These are phyloP conservation scores for Acrobasis suavella DNA, from an alignment of 2,888 invertebrate genomes.

Conservation along the genomic window DNA sequence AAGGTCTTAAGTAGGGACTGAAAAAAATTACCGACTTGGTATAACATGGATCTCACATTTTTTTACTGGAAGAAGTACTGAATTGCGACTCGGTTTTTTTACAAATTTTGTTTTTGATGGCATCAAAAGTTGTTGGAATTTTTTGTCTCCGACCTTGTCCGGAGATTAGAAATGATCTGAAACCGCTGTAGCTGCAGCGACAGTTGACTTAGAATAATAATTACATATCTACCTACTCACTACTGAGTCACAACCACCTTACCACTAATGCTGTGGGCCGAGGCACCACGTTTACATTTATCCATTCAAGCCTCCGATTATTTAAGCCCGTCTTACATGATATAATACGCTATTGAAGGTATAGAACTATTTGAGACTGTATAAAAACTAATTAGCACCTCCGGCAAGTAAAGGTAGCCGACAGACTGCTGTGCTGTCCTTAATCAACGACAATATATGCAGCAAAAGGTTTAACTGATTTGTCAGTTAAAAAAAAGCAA, in stretches of 20 bases:
- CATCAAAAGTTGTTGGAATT: no score
- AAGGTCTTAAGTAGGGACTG: no score
- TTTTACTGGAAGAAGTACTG: no score
- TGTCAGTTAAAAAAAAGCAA: no score
- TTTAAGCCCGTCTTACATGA: neutral
- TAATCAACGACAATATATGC: no score
- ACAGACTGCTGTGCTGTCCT: no score
- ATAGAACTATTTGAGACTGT: neutral
- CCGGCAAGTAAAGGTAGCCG: no score
- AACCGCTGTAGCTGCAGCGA: neutral
- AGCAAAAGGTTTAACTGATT: no score
- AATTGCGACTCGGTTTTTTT: no score
- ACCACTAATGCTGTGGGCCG: conserved; percentile 33
- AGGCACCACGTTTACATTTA: conserved; percentile 40
- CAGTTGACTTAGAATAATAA: conserved; percentile 36
- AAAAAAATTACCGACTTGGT: no score
- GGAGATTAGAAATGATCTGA: conserved; percentile 23
- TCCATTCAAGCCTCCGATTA: conserved; percentile 66
- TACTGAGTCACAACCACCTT: conserved; percentile 52
- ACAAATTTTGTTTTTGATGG: no score
- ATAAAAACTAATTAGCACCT: neutral
- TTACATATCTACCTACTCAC: conserved; percentile 52
- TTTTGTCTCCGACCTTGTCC: conserved; percentile 17
- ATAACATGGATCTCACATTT: no score
- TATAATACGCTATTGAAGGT: conserved; percentile 1